Percentiles rank a stretch among this genome's conserved stretches.
Conservation (phyloP, 1,140 invertebrate genomes). For the Heterodera schachtii region DNA sequence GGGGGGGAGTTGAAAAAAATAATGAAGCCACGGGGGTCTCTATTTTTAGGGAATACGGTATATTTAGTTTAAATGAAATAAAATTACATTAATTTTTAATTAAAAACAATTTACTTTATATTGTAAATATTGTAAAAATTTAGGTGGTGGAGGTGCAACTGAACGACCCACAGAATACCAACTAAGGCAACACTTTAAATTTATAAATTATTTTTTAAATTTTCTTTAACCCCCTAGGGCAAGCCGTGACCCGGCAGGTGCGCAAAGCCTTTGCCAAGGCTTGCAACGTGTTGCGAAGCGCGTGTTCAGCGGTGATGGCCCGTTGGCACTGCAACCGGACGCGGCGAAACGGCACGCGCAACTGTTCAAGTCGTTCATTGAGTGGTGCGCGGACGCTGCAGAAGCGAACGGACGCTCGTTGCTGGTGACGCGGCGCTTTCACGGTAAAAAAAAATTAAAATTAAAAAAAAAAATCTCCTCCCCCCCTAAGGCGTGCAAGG, state of each 20-base stretch:
- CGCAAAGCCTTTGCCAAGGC: constrained; percentile 28
- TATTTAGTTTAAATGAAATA: neutral
- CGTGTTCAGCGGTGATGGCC: constrained; percentile 40
- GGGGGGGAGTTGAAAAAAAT: too few species aligned
- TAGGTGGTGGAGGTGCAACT: constrained; percentile 1
- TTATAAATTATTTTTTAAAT: neutral
- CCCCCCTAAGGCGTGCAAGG: neutral
- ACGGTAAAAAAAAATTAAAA: constrained; percentile 33
- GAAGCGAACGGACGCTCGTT: constrained; percentile 34
- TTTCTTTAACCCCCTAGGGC: neutral
- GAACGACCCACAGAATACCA: constrained; percentile 8
- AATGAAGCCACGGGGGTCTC: too few species aligned
- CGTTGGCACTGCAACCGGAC: neutral
- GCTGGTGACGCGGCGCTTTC: constrained; percentile 44
- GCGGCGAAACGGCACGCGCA: neutral
- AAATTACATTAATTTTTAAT: neutral
- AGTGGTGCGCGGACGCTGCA: constrained; percentile 22
- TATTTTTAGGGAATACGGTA: too few species aligned
- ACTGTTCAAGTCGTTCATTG: constrained; percentile 47
- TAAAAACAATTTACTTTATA: too few species aligned
- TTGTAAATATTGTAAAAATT: too few species aligned
- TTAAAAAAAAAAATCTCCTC: neutral
- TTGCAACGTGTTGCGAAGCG: constrained; percentile 26
- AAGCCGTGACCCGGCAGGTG: constrained; percentile 25
- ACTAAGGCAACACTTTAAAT: constrained; percentile 4